Evolutionary conservation across 2,888 invertebrate species (phyloP).

Genomic region (Trypoxylon attenuatum): DNA sequence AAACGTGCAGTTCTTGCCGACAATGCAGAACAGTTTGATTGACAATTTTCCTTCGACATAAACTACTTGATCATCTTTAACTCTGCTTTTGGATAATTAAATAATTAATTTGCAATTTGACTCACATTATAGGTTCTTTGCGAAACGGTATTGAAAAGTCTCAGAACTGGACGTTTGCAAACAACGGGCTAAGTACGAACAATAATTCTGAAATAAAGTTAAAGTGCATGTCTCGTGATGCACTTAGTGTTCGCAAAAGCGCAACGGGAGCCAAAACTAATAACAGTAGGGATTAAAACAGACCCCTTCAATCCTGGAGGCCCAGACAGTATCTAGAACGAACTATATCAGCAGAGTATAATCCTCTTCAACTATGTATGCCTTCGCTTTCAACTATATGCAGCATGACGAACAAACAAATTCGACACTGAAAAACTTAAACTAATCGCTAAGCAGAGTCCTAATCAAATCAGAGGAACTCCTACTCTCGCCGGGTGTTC

Average conservation of each 20-base stretch:
- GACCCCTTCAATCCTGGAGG: constrained; percentile 38
- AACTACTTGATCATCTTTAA: background rate
- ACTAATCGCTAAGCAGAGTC: constrained; percentile 44
- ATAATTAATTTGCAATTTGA: background rate
- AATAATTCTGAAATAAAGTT: constrained; percentile 52
- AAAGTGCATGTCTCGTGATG: constrained; percentile 59
- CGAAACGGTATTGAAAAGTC: too few relatives aligned
- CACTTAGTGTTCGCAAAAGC: constrained; percentile 60
- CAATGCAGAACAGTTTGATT: too few relatives aligned
- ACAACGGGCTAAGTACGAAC: constrained; percentile 53
- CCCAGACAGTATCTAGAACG: constrained; percentile 48
- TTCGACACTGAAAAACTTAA: constrained; percentile 48
- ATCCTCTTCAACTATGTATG: constrained; percentile 46
- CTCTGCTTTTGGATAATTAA: too few relatives aligned
- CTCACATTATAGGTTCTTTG: too few relatives aligned
- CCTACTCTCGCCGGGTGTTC: constrained; percentile 15
- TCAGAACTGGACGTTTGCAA: constrained; percentile 32
- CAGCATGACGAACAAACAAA: constrained; percentile 54
- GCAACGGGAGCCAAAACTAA: constrained; percentile 55
- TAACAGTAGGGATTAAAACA: constrained; percentile 46
- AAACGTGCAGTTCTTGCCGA: constrained; percentile 36
- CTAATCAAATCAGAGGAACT: constrained; percentile 31
- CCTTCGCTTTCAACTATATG: constrained; percentile 51
- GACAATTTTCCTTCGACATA: too few relatives aligned
- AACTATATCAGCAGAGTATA: constrained; percentile 45